A percentile compares a stretch with the other conserved stretches of the same genome.
phyloP scores from a whole-genome alignment of 1,140 invertebrate genomes.

The Conus ventricosus region DNA sequence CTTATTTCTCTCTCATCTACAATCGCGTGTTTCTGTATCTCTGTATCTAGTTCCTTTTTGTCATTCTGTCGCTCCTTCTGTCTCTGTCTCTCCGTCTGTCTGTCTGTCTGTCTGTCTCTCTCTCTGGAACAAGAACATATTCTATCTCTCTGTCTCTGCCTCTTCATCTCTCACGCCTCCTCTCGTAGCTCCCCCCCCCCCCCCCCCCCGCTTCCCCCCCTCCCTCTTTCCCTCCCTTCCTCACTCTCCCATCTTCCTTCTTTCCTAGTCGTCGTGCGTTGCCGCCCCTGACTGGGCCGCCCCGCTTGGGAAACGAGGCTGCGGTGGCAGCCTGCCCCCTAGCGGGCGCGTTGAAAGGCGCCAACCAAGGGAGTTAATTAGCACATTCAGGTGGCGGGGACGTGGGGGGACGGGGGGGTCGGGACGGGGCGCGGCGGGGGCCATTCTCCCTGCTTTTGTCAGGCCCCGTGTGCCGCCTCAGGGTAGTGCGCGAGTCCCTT shows the following conservation, averaged over 20 bases:
- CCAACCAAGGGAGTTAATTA: slow-evolving; percentile 10
- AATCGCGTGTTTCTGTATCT: no score
- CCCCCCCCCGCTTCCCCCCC: neutral
- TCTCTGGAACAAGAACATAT: no score
- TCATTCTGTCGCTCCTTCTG: no score
- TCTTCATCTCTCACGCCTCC: no score
- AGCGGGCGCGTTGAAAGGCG: neutral
- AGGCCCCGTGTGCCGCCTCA: neutral
- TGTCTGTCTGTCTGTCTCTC: no score
- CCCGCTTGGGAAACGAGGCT: neutral
- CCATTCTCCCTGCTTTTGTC: slow-evolving; percentile 1
- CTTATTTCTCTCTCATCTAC: neutral
- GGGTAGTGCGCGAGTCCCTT: neutral
- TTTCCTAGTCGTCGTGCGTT: slow-evolving; percentile 1
- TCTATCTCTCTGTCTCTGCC: no score
- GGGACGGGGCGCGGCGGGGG: neutral
- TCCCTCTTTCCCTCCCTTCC: neutral
- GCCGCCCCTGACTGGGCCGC: neutral
- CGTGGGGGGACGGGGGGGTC: neutral
- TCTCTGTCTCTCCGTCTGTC: no score
- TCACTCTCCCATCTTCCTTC: neutral
- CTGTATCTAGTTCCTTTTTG: no score
- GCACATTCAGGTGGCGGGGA: slow-evolving; percentile 9
- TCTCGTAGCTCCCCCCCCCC: no score
- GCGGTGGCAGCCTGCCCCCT: neutral